Percentiles rank a stretch among this genome's conserved stretches.
Evolutionary conservation across 2,797 vertebrate species (phyloP).

Genomic region (Pangasius macronema): DNA sequence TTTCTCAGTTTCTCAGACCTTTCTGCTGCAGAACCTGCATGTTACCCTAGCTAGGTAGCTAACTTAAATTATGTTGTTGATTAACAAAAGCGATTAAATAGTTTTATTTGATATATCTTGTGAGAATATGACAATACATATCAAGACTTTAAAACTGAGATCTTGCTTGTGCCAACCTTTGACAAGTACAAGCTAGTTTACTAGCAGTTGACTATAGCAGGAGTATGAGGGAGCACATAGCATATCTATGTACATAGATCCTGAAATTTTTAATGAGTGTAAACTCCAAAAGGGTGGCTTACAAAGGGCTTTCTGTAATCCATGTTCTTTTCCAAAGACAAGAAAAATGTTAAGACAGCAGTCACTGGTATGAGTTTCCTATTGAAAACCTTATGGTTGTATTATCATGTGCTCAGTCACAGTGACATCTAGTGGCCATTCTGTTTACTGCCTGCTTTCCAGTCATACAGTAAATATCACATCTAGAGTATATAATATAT

Average conservation of each 20-base stretch:
- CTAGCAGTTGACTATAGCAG: background rate
- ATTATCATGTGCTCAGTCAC: background rate
- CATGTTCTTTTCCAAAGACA: background rate
- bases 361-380: too few species aligned
- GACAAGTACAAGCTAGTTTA: background rate
- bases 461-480: background rate
- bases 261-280: background rate
- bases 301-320: background rate
- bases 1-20: background rate
- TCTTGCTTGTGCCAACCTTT: background rate
- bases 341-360: background rate
- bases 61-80: background rate
- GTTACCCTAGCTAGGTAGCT: background rate
- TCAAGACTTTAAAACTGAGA: background rate
- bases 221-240: background rate
- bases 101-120: background rate
- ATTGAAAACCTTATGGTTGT: background rate
- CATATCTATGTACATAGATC: background rate
- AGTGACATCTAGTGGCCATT: slow-evolving; percentile 50
- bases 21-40: background rate
- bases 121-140: background rate
- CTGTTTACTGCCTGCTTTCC: slow-evolving; percentile 20
- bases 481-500: background rate
- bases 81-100: background rate
- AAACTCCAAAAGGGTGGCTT: background rate